Evolutionary conservation across 2,888 invertebrate species (phyloP), one percentile per base, ranked within the genome.

Genomic region (Platynereis dumerilii): DNA sequence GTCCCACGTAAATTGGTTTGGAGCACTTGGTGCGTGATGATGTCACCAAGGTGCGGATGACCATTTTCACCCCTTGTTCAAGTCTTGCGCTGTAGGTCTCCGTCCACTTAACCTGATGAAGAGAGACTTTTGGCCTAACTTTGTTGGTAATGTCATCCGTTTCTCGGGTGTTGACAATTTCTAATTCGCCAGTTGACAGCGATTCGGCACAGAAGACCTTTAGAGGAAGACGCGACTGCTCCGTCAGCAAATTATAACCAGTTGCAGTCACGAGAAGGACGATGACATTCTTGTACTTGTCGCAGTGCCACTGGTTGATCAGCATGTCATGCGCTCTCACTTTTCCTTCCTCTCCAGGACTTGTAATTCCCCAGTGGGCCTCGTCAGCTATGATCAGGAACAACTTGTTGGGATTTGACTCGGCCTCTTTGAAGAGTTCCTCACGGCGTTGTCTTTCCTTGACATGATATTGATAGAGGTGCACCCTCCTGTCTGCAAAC

Each of bases 181-280:
- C 17, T 17, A 42, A 12, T 42, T 42, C 42, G 17, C 42, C 42
- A 12, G 42, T 42, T 12, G 10, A 17, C 17, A 42, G 17, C 12
- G 10, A 10, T 17, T 17, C 17, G 10, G 42, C 42, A 42, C 10
- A 42, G 12, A 12, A 17, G 10, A 42, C 42, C 10, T 42, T 10
- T 42, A 42, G 10, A 12, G 42, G 12, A 42, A 63, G 22, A 22
- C 63, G 20, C 10, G 57, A 44, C 22, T 57, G 42, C 3, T 39
- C 22, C 27, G 63, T 63, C 26, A 63, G n/a, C n/a, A 63, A 39
- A 57, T 63, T 63, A 44, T 57, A 63, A 12, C 57, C 57, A 5
- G 63, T 63, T 20, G 63, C 63, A 28, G 63, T 39, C 10, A 63
- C 63, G 27, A 28, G n/a, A 2, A 63, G 57, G 26, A 63, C 63